A percentile compares a stretch with the other conserved stretches of the same genome.
Evolutionary conservation across 2,113 vertebrate genomes (phyloP).

Genomic region (Alligator sinensis): DNA sequence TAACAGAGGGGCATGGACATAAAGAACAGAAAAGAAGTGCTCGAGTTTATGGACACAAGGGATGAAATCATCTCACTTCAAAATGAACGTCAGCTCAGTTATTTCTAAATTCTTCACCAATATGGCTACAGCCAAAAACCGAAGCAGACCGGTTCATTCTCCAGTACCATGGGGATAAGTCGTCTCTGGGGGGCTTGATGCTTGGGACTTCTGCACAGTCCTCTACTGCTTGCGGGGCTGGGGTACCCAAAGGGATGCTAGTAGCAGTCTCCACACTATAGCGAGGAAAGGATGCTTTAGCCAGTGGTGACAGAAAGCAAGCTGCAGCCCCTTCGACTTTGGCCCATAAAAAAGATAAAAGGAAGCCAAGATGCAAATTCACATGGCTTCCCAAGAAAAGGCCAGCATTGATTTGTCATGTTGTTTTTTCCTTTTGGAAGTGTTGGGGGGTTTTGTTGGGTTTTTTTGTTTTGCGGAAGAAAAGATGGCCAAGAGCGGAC

Average conservation of each 20-base stretch:
- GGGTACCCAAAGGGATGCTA: too few relatives aligned
- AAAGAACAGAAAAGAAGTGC: neutral
- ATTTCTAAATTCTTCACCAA: neutral
- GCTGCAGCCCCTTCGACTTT: neutral
- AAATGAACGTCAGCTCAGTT: neutral
- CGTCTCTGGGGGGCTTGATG: neutral
- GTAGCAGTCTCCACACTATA: too few relatives aligned
- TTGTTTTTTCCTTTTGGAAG: neutral
- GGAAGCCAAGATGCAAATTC: neutral
- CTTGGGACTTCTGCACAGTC: accelerated
- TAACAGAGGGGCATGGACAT: neutral
- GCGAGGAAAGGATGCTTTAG: too few relatives aligned
- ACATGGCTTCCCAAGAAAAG: neutral
- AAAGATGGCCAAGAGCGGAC: accelerated
- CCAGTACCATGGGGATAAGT: neutral
- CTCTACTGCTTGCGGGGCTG: neutral
- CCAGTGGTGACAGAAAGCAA: neutral
- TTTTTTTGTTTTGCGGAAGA: accelerated
- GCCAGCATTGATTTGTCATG: neutral
- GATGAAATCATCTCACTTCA: neutral
- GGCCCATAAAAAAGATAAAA: neutral
- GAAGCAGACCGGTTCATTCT: neutral
- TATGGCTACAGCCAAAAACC: neutral
- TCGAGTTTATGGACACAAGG: neutral
- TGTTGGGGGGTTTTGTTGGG: too few relatives aligned